A percentile compares a stretch with the other conserved stretches of the same genome.
These are phyloP conservation scores for Geophilus truncorum DNA, from an alignment of 2,888 invertebrate species.

Conservation along the genomic window DNA sequence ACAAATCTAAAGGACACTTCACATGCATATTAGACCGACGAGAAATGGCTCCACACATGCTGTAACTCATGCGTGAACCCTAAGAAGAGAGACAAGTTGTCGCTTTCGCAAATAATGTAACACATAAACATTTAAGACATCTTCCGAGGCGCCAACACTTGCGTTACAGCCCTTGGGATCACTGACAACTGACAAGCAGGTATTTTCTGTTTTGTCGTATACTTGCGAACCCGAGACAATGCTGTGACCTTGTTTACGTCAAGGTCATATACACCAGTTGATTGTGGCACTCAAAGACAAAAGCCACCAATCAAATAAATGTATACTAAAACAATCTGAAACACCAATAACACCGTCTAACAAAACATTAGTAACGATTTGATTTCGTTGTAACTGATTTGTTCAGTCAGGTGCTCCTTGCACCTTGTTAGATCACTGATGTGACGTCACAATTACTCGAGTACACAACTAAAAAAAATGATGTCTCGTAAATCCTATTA, in stretches of 20 bases:
- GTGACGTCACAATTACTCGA: no score
- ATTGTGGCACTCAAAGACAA: no score
- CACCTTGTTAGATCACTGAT: no score
- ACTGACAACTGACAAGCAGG: not conserved
- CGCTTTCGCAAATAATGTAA: not conserved
- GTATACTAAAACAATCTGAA: not conserved
- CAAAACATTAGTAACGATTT: no score
- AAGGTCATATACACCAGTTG: not conserved
- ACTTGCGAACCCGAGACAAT: not conserved
- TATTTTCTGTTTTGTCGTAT: not conserved
- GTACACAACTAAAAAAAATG: no score
- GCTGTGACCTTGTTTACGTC: not conserved
- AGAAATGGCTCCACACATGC: not conserved
- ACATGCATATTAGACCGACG: not conserved
- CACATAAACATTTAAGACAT: not conserved
- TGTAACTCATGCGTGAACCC: not conserved
- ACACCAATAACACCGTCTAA: no score
- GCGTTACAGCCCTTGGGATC: not conserved
- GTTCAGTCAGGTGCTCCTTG: no score
- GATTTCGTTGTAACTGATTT: no score
- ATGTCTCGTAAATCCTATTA: no score
- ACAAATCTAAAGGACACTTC: not conserved
- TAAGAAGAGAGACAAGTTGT: not conserved
- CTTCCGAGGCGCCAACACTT: not conserved
- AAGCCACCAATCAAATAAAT: not conserved